A percentile compares a stretch with the other conserved stretches of the same genome.
These are phyloP conservation scores for Drosophila tropicalis DNA, from an alignment of 1,140 invertebrate species.

Conservation along the genomic window DNA sequence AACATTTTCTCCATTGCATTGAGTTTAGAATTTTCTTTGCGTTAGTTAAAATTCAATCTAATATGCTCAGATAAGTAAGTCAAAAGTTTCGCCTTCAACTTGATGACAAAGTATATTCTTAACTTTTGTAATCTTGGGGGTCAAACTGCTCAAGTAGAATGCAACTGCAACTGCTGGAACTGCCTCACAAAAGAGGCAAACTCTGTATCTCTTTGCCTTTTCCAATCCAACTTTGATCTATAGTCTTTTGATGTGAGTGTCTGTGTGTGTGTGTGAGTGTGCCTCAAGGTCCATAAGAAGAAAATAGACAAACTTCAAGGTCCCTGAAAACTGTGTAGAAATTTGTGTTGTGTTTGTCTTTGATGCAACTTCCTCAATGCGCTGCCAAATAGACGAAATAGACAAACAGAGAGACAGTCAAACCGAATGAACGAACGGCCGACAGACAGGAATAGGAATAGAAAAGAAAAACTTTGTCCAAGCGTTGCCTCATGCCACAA, in stretches of 20 bases:
- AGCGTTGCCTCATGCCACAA: constrained; percentile 14
- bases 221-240: constrained; percentile 63
- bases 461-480: constrained; percentile 22
- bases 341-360: constrained; percentile 63
- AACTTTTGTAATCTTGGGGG: background rate
- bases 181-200: background rate
- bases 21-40: too few relatives aligned
- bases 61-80: background rate
- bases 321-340: constrained; percentile 53
- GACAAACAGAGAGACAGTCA: constrained; percentile 38
- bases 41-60: too few relatives aligned
- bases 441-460: constrained; percentile 11
- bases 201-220: constrained; percentile 33
- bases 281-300: constrained; percentile 68
- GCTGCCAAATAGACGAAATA: constrained; percentile 66
- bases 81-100: background rate
- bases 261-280: constrained; percentile 17
- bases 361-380: constrained; percentile 80
- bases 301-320: constrained; percentile 78
- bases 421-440: background rate
- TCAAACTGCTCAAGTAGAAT: background rate
- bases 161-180: constrained; percentile 51
- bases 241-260: constrained; percentile 44
- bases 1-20: too few relatives aligned
- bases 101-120: background rate